Evolutionary conservation across 2,888 invertebrate species (phyloP).

Genomic region (Nasonia oneida): DNA sequence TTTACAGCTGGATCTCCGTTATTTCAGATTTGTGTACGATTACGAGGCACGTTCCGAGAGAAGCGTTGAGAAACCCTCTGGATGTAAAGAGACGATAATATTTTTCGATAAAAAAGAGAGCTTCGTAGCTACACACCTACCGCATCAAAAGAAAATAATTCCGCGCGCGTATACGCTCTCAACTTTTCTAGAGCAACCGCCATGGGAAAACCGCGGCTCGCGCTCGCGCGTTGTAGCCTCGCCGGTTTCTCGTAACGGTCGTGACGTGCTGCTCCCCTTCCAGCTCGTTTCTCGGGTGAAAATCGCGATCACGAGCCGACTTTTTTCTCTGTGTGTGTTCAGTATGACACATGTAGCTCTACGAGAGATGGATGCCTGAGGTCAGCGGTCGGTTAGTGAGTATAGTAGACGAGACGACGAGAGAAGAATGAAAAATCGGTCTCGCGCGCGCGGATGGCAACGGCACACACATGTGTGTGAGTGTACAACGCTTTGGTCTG

Average conservation of each 20-base stretch:
- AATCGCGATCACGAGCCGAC: conserved; percentile 29
- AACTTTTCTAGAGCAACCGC: conserved; percentile 42
- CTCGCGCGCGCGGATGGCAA: not conserved
- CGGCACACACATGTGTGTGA: no score
- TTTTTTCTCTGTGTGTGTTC: not conserved
- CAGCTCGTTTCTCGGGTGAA: conserved; percentile 8
- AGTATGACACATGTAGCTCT: not conserved
- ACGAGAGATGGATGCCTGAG: conserved; percentile 1
- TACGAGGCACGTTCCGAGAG: not conserved
- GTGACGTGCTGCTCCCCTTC: not conserved
- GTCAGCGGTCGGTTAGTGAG: conserved; percentile 18
- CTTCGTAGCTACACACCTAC: no score
- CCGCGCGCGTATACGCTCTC: not conserved
- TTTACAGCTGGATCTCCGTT: not conserved
- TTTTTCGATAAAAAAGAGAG: not conserved
- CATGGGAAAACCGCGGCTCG: conserved; percentile 34
- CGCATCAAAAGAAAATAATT: not conserved
- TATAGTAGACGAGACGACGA: not conserved
- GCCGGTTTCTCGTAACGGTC: conserved; percentile 27
- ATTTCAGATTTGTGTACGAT: not conserved
- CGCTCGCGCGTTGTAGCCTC: not conserved
- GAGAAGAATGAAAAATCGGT: conserved; percentile 44
- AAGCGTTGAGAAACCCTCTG: not conserved
- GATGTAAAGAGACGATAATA: no score
- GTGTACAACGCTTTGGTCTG: not conserved